Conservation (phyloP, 2,888 invertebrate species). For the Rhyacophila evoluta region DNA sequence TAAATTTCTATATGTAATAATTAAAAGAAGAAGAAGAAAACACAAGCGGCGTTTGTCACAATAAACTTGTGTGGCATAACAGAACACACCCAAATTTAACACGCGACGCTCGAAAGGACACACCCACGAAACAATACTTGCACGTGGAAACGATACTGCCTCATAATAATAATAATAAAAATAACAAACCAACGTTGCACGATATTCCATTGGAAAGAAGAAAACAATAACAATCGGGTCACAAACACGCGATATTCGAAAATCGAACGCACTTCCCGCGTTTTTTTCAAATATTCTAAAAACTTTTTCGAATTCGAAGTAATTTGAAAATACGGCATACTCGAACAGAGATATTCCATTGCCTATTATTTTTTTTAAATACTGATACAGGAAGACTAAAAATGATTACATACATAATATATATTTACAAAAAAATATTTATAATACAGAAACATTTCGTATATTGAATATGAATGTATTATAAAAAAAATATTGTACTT, state of each 20-base stretch:
- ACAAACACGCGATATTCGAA: background rate
- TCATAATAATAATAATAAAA: background rate
- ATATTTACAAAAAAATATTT: no score
- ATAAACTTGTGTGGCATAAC: background rate
- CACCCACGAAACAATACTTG: background rate
- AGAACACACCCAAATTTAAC: background rate
- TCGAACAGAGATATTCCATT: no score
- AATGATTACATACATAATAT: no score
- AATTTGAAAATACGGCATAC: background rate
- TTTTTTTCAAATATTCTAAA: background rate
- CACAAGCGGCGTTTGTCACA: conserved; percentile 5
- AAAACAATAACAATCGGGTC: background rate
- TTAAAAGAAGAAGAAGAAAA: conserved; percentile 8
- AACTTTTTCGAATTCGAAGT: background rate
- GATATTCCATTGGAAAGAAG: background rate
- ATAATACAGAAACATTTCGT: no score
- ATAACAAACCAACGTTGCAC: background rate
- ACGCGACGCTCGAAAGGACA: conserved; percentile 1
- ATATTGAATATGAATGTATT: no score
- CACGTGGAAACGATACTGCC: background rate
- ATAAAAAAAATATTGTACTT: no score
- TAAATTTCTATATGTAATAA: background rate
- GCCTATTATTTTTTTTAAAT: no score
- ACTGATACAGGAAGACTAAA: no score
- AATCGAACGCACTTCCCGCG: background rate